Base-by-base conservation (phyloP, 2,888 invertebrate species). In the Leptothorax acervorum region DNA sequence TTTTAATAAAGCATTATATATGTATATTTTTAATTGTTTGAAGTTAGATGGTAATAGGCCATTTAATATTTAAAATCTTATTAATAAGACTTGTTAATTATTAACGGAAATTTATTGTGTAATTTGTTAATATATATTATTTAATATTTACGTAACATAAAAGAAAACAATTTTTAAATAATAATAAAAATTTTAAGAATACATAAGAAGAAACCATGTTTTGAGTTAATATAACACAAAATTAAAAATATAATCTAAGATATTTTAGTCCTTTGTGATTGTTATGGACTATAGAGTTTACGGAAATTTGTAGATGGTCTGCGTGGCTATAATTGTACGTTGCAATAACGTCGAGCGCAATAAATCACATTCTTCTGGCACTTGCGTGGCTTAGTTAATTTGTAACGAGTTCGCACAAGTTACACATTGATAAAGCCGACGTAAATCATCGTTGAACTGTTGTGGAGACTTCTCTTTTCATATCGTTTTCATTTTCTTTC, bases 371-470 rank as follows among this genome's bases (percentile, higher is more conserved):
- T 62, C 51, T 70, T 83, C 62, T 71, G 81, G 75, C 86, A 83
- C 86, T 74, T 66, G 74, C 74, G 83, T 65, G 84, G 87, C 85
- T 90, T 91, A 89, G 90, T 91, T 91, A 91, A 91, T 91, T 90
- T n/a, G n/a, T n/a, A n/a, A n/a, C n/a, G n/a, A n/a, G n/a, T n/a
- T n/a, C n/a, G n/a, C n/a, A n/a, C n/a, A n/a, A n/a, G n/a, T n/a
- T n/a, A n/a, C n/a, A n/a, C n/a, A n/a, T n/a, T n/a, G n/a, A n/a
- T n/a, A n/a, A n/a, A n/a, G n/a, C n/a, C n/a, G n/a, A n/a, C n/a
- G n/a, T n/a, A n/a, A n/a, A n/a, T n/a, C n/a, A n/a, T n/a, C n/a
- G n/a, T n/a, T n/a, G n/a, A n/a, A n/a, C n/a, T n/a, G n/a, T n/a
- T n/a, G n/a, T n/a, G n/a, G n/a, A n/a, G n/a, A n/a, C n/a, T n/a